A percentile compares a stretch with the other conserved stretches of the same genome.
These are phyloP conservation scores for Ormyrus pomaceus DNA, from an alignment of 2,888 invertebrate species.

Conservation along the genomic window DNA sequence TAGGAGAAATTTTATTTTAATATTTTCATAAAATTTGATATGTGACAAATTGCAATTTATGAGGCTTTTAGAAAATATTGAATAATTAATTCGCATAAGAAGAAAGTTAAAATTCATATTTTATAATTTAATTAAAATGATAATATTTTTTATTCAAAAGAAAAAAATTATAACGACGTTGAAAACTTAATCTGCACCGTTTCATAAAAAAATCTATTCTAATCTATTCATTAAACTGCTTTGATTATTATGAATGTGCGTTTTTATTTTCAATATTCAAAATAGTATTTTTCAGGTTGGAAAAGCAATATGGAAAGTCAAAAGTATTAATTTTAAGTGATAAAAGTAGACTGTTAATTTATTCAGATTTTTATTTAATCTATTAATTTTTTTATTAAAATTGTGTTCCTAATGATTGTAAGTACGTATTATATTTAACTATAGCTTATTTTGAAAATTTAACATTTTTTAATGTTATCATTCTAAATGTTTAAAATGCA, in stretches of 20 bases:
- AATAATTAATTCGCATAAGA: too few relatives aligned
- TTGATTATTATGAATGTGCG: conserved; percentile 53
- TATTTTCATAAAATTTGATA: conserved; percentile 33
- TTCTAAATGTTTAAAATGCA: conserved; percentile 26
- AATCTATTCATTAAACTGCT: conserved; percentile 35
- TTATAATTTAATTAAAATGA: background rate
- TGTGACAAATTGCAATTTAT: conserved; percentile 3
- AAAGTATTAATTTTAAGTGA: too few relatives aligned
- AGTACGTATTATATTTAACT: background rate
- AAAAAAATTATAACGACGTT: conserved; percentile 9
- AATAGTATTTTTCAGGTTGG: background rate
- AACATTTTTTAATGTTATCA: background rate
- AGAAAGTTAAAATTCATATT: background rate
- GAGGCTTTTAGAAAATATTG: too few relatives aligned
- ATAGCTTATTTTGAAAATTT: conserved; percentile 8
- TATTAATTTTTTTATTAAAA: background rate
- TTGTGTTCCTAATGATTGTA: too few relatives aligned
- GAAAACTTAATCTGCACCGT: conserved; percentile 17
- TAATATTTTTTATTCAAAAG: background rate
- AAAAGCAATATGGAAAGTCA: too few relatives aligned
- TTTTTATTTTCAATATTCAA: conserved; percentile 25
- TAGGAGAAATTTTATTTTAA: conserved; percentile 26
- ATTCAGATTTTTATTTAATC: conserved; percentile 1
- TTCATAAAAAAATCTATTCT: conserved; percentile 53
- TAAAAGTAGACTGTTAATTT: too few relatives aligned